Percentiles rank a stretch among this genome's conserved stretches.
Evolutionary conservation across 2,888 invertebrate species (phyloP).

Genomic region (Argyra leucocephala): DNA sequence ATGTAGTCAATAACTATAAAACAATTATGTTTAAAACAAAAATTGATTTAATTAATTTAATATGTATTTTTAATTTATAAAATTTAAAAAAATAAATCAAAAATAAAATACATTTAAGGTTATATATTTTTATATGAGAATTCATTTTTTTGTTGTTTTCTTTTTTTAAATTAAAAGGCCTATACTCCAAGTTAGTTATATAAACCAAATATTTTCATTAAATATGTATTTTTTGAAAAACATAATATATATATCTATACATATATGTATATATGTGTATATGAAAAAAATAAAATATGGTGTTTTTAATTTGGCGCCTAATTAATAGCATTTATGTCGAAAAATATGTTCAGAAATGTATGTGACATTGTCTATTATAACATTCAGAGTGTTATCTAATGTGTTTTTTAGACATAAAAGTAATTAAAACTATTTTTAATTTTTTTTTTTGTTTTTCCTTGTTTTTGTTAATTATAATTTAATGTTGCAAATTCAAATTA

Average conservation of each 20-base stretch:
- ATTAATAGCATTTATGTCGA: neutral
- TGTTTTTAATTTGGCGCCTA: neutral
- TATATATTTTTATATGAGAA: too few species aligned
- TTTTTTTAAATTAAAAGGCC: too few species aligned
- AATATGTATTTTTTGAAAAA: too few species aligned
- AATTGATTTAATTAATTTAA: neutral
- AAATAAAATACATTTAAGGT: too few species aligned
- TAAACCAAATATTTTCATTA: too few species aligned
- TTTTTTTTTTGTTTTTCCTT: too few species aligned
- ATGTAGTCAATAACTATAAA: neutral
- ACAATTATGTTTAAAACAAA: neutral
- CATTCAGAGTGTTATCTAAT: neutral
- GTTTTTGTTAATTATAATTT: neutral
- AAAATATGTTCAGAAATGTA: neutral
- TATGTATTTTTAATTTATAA: neutral
- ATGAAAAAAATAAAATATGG: neutral
- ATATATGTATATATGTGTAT: too few species aligned
- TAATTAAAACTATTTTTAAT: neutral
- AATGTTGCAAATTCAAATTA: too few species aligned
- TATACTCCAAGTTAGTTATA: too few species aligned
- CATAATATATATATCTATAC: neutral
- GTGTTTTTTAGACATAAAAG: neutral
- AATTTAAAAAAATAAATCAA: too few species aligned
- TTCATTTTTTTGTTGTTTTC: too few species aligned
- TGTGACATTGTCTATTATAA: neutral